Evolutionary conservation across 2,113 vertebrate genomes (phyloP).

Genomic region (Panthera leo): DNA sequence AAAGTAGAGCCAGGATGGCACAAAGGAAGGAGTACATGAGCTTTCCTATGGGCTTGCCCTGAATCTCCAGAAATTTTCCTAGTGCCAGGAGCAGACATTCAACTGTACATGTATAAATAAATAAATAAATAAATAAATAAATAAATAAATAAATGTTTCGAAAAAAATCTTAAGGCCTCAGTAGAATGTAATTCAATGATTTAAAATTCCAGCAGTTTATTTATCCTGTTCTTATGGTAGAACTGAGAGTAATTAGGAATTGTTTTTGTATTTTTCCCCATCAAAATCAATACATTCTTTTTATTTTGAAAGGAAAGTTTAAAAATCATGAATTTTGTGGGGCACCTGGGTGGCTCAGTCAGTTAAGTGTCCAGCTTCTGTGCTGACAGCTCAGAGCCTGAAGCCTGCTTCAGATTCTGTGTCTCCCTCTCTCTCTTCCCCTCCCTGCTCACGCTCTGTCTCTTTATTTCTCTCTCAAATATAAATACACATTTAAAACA

Average conservation of each 20-base stretch:
- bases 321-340: neutral
- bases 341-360: too few relatives aligned
- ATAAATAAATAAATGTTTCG: neutral
- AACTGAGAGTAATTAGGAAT: constrained; percentile 5
- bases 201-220: neutral
- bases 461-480: too few relatives aligned
- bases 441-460: too few relatives aligned
- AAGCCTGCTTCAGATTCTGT: too few relatives aligned
- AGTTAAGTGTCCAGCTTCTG: too few relatives aligned
- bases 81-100: neutral
- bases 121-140: too few relatives aligned
- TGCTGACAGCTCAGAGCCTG: too few relatives aligned
- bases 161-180: neutral
- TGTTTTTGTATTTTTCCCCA: neutral
- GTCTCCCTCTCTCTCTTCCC: too few relatives aligned
- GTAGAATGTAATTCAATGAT: neutral
- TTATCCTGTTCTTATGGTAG: neutral
- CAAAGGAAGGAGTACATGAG: neutral
- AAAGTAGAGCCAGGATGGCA: neutral
- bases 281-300: neutral
- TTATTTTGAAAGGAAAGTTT: constrained; percentile 22
- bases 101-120: neutral
- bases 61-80: neutral
- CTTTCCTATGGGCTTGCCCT: neutral
- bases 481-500: too few relatives aligned